phyloP scores from a whole-genome alignment of 2,888 invertebrate genomes.

The Caenorhabditis sp. region DNA sequence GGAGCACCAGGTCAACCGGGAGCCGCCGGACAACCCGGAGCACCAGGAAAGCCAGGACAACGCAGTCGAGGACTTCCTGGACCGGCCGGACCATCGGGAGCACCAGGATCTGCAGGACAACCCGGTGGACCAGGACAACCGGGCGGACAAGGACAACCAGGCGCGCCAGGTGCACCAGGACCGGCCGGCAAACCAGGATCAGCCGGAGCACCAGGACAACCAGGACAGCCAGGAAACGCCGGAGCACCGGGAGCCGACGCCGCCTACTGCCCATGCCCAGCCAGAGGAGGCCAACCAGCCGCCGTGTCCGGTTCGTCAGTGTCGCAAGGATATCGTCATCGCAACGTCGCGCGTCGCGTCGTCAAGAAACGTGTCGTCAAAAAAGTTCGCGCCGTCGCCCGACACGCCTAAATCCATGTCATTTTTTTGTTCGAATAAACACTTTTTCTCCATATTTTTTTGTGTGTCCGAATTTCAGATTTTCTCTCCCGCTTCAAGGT shows the following conservation, averaged over 20 bases:
- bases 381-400: constrained; percentile 34
- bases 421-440: not conserved
- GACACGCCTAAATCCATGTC: constrained; percentile 25
- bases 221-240: constrained; percentile 43
- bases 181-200: constrained; percentile 39
- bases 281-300: constrained; percentile 23
- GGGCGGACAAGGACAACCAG: constrained; percentile 38
- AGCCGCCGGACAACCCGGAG: constrained; percentile 42
- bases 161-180: constrained; percentile 36
- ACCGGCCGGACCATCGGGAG: constrained; percentile 41
- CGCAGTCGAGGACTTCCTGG: constrained; percentile 40
- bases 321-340: constrained; percentile 26
- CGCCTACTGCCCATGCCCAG: constrained; percentile 45
- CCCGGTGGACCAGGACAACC: constrained; percentile 38
- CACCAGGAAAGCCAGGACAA: constrained; percentile 26
- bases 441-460: not conserved
- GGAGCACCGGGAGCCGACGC: constrained; percentile 40
- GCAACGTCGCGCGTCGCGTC: constrained; percentile 20
- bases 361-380: constrained; percentile 37
- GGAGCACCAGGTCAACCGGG: constrained; percentile 41
- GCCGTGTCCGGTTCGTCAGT: constrained; percentile 14
- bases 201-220: constrained; percentile 47
- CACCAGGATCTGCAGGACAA: constrained; percentile 30
- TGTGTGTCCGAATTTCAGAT: not conserved
- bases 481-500: not conserved